Evolutionary conservation across 2,888 invertebrate genomes (phyloP).

Genomic region (Anodontia alba): DNA sequence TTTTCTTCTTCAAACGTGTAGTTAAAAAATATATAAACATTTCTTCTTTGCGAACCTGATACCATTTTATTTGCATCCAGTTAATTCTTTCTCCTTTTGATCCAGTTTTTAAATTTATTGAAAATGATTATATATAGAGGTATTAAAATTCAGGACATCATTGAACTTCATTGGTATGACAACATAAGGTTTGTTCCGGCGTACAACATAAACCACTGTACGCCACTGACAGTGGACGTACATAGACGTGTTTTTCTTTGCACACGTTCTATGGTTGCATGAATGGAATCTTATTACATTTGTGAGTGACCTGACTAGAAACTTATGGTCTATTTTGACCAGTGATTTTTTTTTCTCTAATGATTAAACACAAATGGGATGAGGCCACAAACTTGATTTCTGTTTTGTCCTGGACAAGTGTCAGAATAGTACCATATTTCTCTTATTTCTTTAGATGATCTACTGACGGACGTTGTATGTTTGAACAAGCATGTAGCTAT

Average conservation of each 20-base stretch:
- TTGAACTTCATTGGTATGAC: slow-evolving; percentile 40
- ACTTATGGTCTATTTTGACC: background rate
- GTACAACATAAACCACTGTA: slow-evolving; percentile 25
- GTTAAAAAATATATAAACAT: background rate
- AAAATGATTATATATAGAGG: slow-evolving; percentile 2
- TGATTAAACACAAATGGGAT: slow-evolving; percentile 14
- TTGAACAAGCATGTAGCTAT: slow-evolving; percentile 18
- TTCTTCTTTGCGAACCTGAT: background rate
- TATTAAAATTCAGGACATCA: slow-evolving; percentile 37
- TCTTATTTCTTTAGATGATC: background rate
- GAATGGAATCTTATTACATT: slow-evolving; percentile 53
- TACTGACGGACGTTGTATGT: slow-evolving; percentile 24
- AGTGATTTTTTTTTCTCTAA: slow-evolving; percentile 21
- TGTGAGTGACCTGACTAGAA: slow-evolving; percentile 14
- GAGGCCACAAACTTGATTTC: slow-evolving; percentile 49
- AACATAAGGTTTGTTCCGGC: slow-evolving; percentile 42
- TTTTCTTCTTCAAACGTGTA: background rate
- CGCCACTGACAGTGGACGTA: slow-evolving; percentile 46
- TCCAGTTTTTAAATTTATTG: slow-evolving; percentile 31
- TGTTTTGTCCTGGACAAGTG: slow-evolving; percentile 50
- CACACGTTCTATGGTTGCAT: slow-evolving; percentile 43
- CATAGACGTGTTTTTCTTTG: slow-evolving; percentile 36
- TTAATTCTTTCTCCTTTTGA: slow-evolving; percentile 19
- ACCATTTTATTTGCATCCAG: slow-evolving; percentile 39
- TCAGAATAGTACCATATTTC: slow-evolving; percentile 40